Evolutionary conservation across 2,888 invertebrate species (phyloP), one percentile per base, ranked within the genome.

Genomic region (Polyommatus icarus): DNA sequence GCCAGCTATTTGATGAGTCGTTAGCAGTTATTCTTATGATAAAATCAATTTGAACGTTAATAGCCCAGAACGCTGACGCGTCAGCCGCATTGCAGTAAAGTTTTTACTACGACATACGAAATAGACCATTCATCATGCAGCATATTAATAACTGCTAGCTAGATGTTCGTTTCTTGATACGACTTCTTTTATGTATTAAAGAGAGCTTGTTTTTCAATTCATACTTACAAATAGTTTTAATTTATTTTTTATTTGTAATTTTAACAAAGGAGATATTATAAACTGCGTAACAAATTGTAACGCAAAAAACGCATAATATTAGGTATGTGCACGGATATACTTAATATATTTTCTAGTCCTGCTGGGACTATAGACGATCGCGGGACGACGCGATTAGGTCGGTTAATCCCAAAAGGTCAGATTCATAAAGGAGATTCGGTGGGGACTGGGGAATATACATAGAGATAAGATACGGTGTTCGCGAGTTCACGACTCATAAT

Each of bases 61-160:
- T 67, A 67, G 67, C 32, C 15, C 67, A 15, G 61, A 61, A 24
- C 59, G 12, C 29, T 67, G 29, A 67, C 67, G 29, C 67, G 5
- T 18, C 29, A 67, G 12, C 29, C 67, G 67, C 67, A 67, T 15
- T 67, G 67, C 67, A 67, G 67, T 67, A 67, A 67, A 32, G 4
- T 18, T 10, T 67, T 32, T 20, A 20, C 20, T 59, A 59, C 61
- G 61, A 24, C 61, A 20, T 20, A 24, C 29, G 24, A 29, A 67
- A 67, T 5, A 67, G 61, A 61, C 24, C 29, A 29, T 67, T 32
- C 18, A 67, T 32, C 18, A 67, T 67, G 29, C 29, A 59, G 1
- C 4, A 61, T 24, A 20, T 24, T 24, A 61, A 20, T 61, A 61
- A 6, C 6, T 59, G 59, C 24, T 61, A 1, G 61, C 10, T 29